Conservation (phyloP, 2,113 vertebrate genomes). For the Uropsilus gracilis region DNA sequence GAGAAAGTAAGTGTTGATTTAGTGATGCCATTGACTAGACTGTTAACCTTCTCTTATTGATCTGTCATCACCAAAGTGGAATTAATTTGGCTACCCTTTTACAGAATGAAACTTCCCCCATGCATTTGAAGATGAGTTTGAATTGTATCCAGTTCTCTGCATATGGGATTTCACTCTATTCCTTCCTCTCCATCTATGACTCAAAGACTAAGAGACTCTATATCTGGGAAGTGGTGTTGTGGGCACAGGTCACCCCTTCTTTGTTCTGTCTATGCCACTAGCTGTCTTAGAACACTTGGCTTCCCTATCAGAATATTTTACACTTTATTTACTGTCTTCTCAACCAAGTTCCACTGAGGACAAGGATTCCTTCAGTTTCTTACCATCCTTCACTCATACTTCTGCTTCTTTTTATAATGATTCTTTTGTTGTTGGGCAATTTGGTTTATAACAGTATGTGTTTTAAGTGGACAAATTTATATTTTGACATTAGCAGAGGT, state of each 20-base stretch:
- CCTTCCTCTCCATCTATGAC: background rate
- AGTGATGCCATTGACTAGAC: background rate
- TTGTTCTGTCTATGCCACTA: background rate
- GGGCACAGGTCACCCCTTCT: accelerated
- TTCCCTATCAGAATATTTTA: background rate
- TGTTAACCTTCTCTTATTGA: slow-evolving; percentile 15
- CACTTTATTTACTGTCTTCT: background rate
- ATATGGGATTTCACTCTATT: background rate
- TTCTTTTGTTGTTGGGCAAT: too few relatives aligned
- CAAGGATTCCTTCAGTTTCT: background rate
- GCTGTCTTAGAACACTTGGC: background rate
- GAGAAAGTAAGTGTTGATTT: slow-evolving; percentile 47
- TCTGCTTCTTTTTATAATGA: background rate
- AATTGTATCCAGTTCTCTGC: background rate
- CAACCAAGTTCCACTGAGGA: background rate
- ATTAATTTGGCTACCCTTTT: background rate
- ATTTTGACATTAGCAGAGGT: too few relatives aligned
- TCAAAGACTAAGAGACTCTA: background rate
- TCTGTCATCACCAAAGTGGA: background rate
- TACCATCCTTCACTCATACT: background rate
- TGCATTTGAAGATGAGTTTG: background rate
- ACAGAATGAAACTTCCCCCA: background rate
- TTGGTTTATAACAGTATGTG: too few relatives aligned
- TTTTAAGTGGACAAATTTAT: too few relatives aligned
- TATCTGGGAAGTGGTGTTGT: background rate